A percentile compares a stretch with the other conserved stretches of the same genome.
These are phyloP conservation scores for Todiramphus saurophagus DNA, from an alignment of 2,113 vertebrate genomes.

Conservation along the genomic window DNA sequence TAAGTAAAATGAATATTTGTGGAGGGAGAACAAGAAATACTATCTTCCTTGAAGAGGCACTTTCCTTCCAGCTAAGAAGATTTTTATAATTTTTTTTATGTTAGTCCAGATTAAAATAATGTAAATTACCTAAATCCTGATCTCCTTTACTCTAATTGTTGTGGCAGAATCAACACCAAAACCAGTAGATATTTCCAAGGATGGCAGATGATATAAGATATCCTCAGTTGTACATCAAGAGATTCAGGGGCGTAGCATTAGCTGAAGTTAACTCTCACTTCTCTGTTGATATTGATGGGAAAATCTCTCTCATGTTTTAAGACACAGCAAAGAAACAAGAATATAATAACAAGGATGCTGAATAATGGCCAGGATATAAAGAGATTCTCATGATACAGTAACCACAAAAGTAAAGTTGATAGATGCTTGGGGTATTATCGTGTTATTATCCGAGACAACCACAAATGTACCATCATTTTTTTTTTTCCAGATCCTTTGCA, in stretches of 20 bases:
- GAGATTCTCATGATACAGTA: neutral
- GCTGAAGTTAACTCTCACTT: neutral
- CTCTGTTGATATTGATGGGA: neutral
- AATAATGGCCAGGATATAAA: neutral
- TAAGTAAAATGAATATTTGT: neutral
- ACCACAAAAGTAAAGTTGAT: neutral
- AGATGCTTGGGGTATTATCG: neutral
- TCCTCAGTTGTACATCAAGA: neutral
- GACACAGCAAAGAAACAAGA: neutral
- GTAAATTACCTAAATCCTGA: neutral
- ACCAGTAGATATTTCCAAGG: neutral
- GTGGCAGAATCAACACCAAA: neutral
- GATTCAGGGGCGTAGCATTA: neutral
- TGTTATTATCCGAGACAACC: neutral
- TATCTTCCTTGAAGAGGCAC: neutral
- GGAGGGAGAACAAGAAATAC: neutral
- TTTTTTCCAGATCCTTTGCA: neutral
- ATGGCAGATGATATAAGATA: neutral
- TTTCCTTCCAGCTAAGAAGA: neutral
- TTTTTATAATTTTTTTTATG: neutral
- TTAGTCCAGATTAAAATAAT: neutral
- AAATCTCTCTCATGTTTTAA: neutral
- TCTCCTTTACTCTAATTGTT: neutral
- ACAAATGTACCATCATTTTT: neutral
- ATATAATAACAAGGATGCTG: neutral